Base-by-base conservation (phyloP, 2,888 invertebrate genomes). In the Drosophila macrothrix region DNA sequence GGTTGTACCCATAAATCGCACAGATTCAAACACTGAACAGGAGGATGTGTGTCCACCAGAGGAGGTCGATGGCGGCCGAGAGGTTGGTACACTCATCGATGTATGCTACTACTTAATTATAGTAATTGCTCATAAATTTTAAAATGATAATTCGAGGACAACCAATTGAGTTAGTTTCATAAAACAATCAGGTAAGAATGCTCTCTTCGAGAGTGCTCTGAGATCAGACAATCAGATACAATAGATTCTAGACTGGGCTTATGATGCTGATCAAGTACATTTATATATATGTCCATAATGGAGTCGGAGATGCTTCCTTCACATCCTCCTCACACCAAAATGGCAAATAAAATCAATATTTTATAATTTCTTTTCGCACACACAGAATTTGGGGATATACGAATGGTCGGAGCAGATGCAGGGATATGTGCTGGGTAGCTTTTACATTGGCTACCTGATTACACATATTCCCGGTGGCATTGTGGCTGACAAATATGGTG, bases 381-480 rank as follows among this genome's bases (percentile, higher is more conserved):
- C 22, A 37, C 19, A 84, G 76, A 46, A 62, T 5, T 19, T 25
- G 0, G 88, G 80, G 93, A 93, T 90, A 65, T 96, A 95, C 90
- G 94, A 95, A 37, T 97, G 96, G 96, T 94, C 94, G 67, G 95
- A 95, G 89, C 92, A 94, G 59, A 94, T 95, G 1, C 96, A 96
- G 93, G 97, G 97, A 0, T 92, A 96, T 19, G 96, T 97, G 31
- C 94, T 97, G 19, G 95, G 96, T 49, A 95, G 96, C 0, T 97
- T 97, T 92, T 97, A 96, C 93, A 96, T 96, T 94, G 97, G 97
- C 1, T 97, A 97, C 93, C 94, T 97, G 0, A 35, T 96, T 0
- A 96, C 96, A 0, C 97, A 97, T 90, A 87, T 97, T 14, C 97
- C 97, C 0, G 97, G 97, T 28, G 97, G 97, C 43, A 94, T 96